phyloP scores from a whole-genome alignment of 2,888 invertebrate species.

The Petrolisthes manimaculis region DNA sequence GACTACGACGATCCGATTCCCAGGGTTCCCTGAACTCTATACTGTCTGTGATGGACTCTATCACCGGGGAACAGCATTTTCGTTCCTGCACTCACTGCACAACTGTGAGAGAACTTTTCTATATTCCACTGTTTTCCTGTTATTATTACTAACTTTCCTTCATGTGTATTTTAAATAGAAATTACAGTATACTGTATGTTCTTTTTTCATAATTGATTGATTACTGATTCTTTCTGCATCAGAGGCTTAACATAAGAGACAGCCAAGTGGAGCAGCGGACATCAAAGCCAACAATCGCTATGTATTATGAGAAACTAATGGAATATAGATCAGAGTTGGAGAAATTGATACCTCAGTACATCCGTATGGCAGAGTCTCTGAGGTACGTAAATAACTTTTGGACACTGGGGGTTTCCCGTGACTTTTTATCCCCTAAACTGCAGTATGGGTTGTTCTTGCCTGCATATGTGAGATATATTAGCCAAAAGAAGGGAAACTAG shows the following conservation, averaged over 20 bases:
- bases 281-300: slow-evolving; percentile 69
- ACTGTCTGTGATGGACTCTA: slow-evolving; percentile 69
- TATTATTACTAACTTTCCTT: too few species aligned
- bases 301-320: slow-evolving; percentile 62
- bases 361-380: slow-evolving; percentile 76
- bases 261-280: slow-evolving; percentile 71
- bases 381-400: slow-evolving; percentile 70
- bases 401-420: too few species aligned
- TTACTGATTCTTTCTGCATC: not conserved
- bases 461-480: too few species aligned
- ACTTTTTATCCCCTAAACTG: too few species aligned
- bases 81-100: slow-evolving; percentile 82
- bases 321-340: slow-evolving; percentile 43
- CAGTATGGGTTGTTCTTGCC: too few species aligned
- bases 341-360: slow-evolving; percentile 70
- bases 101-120: slow-evolving; percentile 74
- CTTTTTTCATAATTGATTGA: not conserved
- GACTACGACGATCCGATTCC: slow-evolving; percentile 71
- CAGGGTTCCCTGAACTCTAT: slow-evolving; percentile 73
- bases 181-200: not conserved
- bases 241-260: slow-evolving; percentile 71
- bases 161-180: too few species aligned
- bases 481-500: too few species aligned
- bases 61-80: slow-evolving; percentile 71
- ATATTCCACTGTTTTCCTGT: too few species aligned